These are phyloP conservation scores for Maniola jurtina DNA, from an alignment of 1,140 invertebrate species.

Conservation along the genomic window DNA sequence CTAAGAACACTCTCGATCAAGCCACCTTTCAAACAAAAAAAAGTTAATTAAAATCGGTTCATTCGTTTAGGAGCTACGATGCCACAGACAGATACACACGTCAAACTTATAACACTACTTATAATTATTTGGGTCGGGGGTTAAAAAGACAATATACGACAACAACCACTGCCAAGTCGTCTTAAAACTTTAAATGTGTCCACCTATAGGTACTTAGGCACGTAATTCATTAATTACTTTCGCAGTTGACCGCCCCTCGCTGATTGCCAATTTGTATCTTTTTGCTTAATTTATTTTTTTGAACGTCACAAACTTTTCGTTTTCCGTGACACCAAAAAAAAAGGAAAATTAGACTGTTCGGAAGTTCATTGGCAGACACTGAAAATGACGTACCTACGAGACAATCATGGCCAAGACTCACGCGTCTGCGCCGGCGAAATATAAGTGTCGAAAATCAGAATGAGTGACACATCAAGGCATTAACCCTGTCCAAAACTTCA, in stretches of 20 bases:
- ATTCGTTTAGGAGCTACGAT: too few relatives aligned
- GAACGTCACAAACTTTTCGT: conserved; percentile 1
- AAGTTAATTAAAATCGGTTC: too few relatives aligned
- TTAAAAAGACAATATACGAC: conserved; percentile 6
- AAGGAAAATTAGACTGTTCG: conserved; percentile 22
- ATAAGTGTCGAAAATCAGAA: conserved; percentile 9
- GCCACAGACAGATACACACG: too few relatives aligned
- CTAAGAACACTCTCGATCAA: too few relatives aligned
- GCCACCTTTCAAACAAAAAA: too few relatives aligned
- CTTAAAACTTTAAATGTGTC: not conserved
- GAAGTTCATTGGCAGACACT: conserved; percentile 51
- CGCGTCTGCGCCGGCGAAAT: conserved; percentile 14
- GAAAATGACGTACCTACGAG: conserved; percentile 50
- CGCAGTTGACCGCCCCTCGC: conserved; percentile 17
- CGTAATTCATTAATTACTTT: conserved; percentile 6
- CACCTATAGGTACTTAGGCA: not conserved
- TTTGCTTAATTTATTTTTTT: conserved; percentile 20
- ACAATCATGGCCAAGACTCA: conserved; percentile 33
- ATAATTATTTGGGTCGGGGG: too few relatives aligned
- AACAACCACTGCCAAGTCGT: conserved; percentile 2
- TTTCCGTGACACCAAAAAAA: not conserved
- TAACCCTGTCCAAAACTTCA: conserved; percentile 9
- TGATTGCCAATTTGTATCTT: conserved; percentile 20
- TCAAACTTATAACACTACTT: too few relatives aligned
- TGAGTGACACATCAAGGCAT: conserved; percentile 22